These are phyloP conservation scores for Brassicogethes aeneus DNA, from an alignment of 2,888 invertebrate genomes.

Conservation along the genomic window DNA sequence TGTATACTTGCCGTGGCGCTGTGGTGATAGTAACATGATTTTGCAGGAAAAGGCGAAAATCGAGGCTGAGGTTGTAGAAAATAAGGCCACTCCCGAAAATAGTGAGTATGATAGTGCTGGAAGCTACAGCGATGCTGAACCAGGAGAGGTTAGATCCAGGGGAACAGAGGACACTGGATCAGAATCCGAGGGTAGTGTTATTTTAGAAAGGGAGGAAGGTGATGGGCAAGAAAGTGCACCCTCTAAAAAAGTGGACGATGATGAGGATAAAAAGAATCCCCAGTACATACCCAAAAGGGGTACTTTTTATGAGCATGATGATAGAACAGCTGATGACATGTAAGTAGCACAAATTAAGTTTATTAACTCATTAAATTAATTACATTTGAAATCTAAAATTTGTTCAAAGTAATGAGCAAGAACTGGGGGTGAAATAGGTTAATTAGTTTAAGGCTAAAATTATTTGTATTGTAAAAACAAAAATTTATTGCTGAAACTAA, in stretches of 20 bases:
- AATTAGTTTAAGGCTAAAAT: no score
- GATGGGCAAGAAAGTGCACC: conserved; percentile 57
- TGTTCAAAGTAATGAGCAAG: no score
- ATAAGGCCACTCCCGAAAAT: conserved; percentile 29
- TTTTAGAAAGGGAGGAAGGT: conserved; percentile 58
- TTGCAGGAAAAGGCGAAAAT: conserved; percentile 27
- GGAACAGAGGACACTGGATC: conserved; percentile 17
- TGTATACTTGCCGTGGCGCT: conserved; percentile 3
- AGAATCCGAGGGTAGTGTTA: conserved; percentile 42
- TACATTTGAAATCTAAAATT: no score
- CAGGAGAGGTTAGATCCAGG: conserved; percentile 20
- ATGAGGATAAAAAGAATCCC: conserved; percentile 92
- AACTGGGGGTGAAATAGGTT: no score
- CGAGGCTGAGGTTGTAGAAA: conserved; percentile 15
- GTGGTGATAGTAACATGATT: conserved; percentile 18
- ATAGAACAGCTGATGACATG: conserved; percentile 68
- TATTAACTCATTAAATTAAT: no score
- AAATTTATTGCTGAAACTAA: no score
- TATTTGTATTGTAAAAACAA: no score
- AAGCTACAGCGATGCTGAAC: conserved; percentile 32
- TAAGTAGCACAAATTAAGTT: conserved; percentile 31
- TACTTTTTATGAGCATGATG: conserved; percentile 95
- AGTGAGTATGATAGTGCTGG: conserved; percentile 37
- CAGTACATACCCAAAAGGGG: conserved; percentile 95
- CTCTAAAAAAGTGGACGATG: conserved; percentile 72